Evolutionary conservation across 2,888 invertebrate genomes (phyloP).

Genomic region (Dryomyza anilis): DNA sequence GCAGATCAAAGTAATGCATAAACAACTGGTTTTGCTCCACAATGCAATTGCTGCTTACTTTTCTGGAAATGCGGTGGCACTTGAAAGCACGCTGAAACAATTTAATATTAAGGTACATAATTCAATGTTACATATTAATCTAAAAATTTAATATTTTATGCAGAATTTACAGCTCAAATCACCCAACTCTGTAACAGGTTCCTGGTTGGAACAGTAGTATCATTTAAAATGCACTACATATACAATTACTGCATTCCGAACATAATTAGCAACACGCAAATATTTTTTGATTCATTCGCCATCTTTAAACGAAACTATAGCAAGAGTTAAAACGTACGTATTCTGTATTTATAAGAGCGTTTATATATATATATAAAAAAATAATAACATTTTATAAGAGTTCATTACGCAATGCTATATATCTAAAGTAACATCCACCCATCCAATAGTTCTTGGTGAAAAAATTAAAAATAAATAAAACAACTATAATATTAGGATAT

Average conservation of each 20-base stretch:
- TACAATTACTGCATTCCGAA: not conserved
- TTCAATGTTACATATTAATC: not conserved
- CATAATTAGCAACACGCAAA: not conserved
- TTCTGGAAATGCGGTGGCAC: slow-evolving; percentile 91
- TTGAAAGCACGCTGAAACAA: slow-evolving; percentile 93
- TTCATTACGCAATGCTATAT: slow-evolving; percentile 2
- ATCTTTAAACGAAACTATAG: not conserved
- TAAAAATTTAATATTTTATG: not conserved
- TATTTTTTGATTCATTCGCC: not conserved
- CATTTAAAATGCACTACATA: not conserved
- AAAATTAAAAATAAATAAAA: too few relatives aligned
- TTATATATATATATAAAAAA: not conserved
- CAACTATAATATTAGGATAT: too few relatives aligned
- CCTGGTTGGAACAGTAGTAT: slow-evolving; percentile 79
- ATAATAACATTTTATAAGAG: not conserved
- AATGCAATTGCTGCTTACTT: slow-evolving; percentile 97
- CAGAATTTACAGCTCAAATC: slow-evolving; percentile 64
- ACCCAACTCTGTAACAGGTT: slow-evolving; percentile 76
- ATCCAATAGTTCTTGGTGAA: slow-evolving; percentile 35
- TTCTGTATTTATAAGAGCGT: slow-evolving; percentile 11
- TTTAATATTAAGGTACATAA: slow-evolving; percentile 83
- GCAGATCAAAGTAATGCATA: slow-evolving; percentile 99
- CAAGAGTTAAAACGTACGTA: slow-evolving; percentile 9
- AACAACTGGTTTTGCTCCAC: slow-evolving; percentile 92
- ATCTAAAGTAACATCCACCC: slow-evolving; percentile 15